Base-by-base conservation (phyloP, 2,113 vertebrate species). In the Tyto alba region DNA sequence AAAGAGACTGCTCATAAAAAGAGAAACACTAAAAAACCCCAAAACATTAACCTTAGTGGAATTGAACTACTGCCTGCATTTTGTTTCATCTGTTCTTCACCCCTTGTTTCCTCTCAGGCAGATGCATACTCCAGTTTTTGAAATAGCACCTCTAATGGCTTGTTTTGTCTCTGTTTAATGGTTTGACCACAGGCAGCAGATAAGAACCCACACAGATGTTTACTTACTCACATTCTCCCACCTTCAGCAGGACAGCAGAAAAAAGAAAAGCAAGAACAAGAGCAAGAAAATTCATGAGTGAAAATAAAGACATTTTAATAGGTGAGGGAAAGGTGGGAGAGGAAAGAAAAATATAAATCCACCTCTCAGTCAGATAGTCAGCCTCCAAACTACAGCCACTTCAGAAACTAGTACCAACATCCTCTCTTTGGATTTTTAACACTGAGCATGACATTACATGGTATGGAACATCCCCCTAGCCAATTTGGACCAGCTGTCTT, bases 361-460 rank as follows among this genome's bases (percentile, higher is more conserved):
- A 21, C 1, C 1, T 1, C 1, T 21, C 0, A 2, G 4, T 27
- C 6, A 29, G 41, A 59, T 3, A 77, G 40, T 5, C 4, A 60
- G 4, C 4, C 12, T 87, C 16, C 5, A 64, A 84, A 41, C 1
- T 47, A 5, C 2, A 50, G 20, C 22, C 16, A 60, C 5, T 8
- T 73, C 22, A 81, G 38, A 84, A 48, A 1, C 27, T 20, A 40
- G 40, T n/a, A 32, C 3, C 9, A 10, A 9, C 7, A 14, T 53
- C 13, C 4, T 27, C 34, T 38, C 6, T 14, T n/a, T 64, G 10
- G 21, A 26, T 40, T 85, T 80, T 29, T 47, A 69, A 76, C 2
- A 3, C 13, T 40, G 11, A 59, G 12, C 7, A 7, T 52, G 30
- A 45, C 20, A 8, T 38, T 60, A 22, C 5, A 22, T 6, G 6